These are phyloP conservation scores for Toxotes lorentzi DNA, from an alignment of 2,797 vertebrate genomes.

Conservation along the genomic window DNA sequence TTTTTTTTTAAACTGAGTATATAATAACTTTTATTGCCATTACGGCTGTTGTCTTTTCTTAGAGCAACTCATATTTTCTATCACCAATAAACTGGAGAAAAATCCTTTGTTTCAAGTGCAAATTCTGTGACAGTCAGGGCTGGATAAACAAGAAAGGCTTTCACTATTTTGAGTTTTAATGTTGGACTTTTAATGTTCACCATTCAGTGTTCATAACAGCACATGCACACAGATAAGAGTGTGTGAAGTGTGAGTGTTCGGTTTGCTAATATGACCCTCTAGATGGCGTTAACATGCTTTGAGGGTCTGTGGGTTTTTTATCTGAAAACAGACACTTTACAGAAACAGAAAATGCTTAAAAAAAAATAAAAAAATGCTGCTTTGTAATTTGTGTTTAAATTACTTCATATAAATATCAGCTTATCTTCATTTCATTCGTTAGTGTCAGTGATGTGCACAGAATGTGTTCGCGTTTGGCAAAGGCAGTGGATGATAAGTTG, in stretches of 20 bases:
- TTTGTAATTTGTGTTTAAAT: conserved; percentile 10
- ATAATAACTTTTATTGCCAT: background rate
- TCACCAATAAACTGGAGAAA: background rate
- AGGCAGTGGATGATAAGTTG: conserved; percentile 3
- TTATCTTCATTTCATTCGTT: conserved; percentile 27
- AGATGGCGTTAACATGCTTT: conserved; percentile 87
- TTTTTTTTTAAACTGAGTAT: background rate
- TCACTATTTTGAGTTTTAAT: conserved; percentile 1
- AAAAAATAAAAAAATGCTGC: conserved; percentile 4
- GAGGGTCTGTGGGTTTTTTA: conserved; percentile 60
- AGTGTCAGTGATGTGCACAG: conserved; percentile 15
- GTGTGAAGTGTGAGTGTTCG: background rate
- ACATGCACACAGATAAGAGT: conserved; percentile 15
- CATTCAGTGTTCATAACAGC: background rate
- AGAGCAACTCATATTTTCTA: background rate
- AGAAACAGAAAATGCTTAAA: conserved; percentile 31
- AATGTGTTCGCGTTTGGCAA: conserved; percentile 16
- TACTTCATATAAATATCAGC: background rate
- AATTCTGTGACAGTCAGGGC: conserved; percentile 29
- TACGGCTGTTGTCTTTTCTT: background rate
- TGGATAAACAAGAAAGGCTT: conserved; percentile 31
- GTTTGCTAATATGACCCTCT: conserved; percentile 80
- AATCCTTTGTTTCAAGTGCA: conserved; percentile 17
- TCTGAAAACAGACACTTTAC: conserved; percentile 46
- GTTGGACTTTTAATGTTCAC: background rate